Evolutionary conservation across 2,888 invertebrate genomes (phyloP), one percentile per base, ranked within the genome.

Genomic region (Sarcophaga carnaria): DNA sequence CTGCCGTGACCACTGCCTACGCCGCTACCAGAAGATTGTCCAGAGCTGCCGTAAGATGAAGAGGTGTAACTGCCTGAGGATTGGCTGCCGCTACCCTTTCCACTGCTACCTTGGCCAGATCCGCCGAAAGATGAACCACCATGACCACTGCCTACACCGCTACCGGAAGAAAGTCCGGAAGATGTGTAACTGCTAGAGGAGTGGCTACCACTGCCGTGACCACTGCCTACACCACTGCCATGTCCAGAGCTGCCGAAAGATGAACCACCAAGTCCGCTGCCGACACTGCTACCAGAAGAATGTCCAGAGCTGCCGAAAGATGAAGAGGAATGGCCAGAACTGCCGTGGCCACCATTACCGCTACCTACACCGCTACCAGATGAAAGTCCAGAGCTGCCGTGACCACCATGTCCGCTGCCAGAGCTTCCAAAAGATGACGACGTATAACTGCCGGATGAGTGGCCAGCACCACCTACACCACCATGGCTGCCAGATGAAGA

Each of bases 251-350:
- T 37, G 8, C 37, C 37, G 37, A 37, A 37, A 37, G 37, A 37
- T 37, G 37, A 37, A 37, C n/a, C 67, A 20, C 67, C 67, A 14
- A n/a, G 76, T 49, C 37, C 37, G 2, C 37, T 37, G 0, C 37
- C 37, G 6, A 37, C 37, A 37, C 37, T 10, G 8, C 37, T 37
- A 10, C 37, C 37, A n/a, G 17, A 59, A 6, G 14, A 6, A 4
- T 54, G 54, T 54, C 54, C 45, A 10, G 20, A 17, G 17, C 67
- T 62, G 8, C 78, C 78, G 47, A 49, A 47, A 62, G 78, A 78
- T 17, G 49, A 47, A 20, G 17, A n/a, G 22, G 74, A 67, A 22
- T 11, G 22, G 4, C 81, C 66, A 47, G 54, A 4, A 8, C 22
- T 4, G 54, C 54, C 37, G 20, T 25, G n/a, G 17, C 62, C 45